Percentiles rank a stretch among this genome's conserved stretches.
These are phyloP conservation scores for Tiliacea aurago DNA, from an alignment of 2,888 invertebrate species.

Conservation along the genomic window DNA sequence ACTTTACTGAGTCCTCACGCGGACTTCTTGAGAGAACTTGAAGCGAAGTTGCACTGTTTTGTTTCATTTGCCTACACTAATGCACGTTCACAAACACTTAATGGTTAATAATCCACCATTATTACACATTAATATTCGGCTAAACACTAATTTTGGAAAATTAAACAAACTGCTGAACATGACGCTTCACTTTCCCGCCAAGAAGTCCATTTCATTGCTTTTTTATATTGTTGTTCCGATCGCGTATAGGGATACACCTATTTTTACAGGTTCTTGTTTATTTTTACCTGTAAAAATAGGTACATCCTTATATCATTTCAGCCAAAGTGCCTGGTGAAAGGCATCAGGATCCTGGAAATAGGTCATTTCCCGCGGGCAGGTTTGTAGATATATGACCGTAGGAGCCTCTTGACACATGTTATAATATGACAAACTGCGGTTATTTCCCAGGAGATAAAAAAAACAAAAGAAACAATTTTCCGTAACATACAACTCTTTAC, in stretches of 20 bases:
- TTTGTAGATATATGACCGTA: slow-evolving; percentile 37
- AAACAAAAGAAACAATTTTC: slow-evolving; percentile 51
- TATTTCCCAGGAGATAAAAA: slow-evolving; percentile 51
- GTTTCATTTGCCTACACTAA: too few species aligned
- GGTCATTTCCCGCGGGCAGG: slow-evolving; percentile 37
- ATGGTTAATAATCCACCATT: too few species aligned
- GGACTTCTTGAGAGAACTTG: too few species aligned
- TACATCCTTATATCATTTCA: neutral
- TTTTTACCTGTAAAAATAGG: neutral
- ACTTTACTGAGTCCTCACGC: too few species aligned
- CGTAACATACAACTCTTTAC: slow-evolving; percentile 21
- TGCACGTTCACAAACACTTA: too few species aligned
- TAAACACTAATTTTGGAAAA: too few species aligned
- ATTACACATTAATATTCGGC: too few species aligned
- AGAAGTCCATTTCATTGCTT: neutral
- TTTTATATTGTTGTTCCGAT: neutral
- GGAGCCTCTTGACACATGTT: slow-evolving; percentile 30
- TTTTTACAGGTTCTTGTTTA: neutral
- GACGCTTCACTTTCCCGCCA: too few species aligned
- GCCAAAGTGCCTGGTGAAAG: neutral
- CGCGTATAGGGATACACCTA: neutral
- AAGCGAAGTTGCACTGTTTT: too few species aligned
- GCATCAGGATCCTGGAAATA: slow-evolving; percentile 4
- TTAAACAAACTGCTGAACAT: too few species aligned
- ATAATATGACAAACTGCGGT: slow-evolving; percentile 50